Evolutionary conservation across 2,113 vertebrate genomes (phyloP), one percentile per base, ranked within the genome.

Genomic region (Potamarius usumacintae): DNA sequence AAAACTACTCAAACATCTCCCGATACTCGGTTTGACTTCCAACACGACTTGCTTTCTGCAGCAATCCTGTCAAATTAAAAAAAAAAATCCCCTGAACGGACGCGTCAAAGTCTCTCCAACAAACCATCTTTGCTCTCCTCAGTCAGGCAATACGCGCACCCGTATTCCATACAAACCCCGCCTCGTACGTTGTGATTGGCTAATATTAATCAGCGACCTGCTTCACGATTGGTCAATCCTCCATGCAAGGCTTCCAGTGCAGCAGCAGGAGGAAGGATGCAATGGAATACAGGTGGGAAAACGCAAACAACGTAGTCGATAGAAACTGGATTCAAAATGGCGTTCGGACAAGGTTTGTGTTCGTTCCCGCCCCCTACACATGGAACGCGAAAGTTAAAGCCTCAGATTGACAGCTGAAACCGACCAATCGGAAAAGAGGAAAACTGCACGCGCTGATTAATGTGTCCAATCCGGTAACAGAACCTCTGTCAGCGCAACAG

Each of bases 271-370:
- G 83, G 69, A 57, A 12, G 53, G 55, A 15, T n/a, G 34, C 9
- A 9, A 0, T 25, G 55, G 3, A 58, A 85, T 17, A 85, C 55
- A 11, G 84, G 84, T 85, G 62, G 53, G 71, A 76, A 25, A 30
- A 76, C 53, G 17, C 7, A n/a, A 85, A 74, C 69, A 85, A 50
- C 53, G 25, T 55, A 9, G 22, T 57, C 9, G 12, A 48, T 71
- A 20, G 15, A 60, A 48, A 93, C 84, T 14, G 85, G 94, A 93
- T 94, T 96, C 96, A 97, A 98, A 96, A 97, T 97, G 96, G 97
- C 96, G 96, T 92, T 91, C 91, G 90, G 93, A n/a, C 93, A 93
- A 93, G 85, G 91, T 95, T 96, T 96, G 95, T 96, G 96, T 96
- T 97, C 94, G 95, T 95, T 95, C 76, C 78, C 85, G 67, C 86